phyloP scores from a whole-genome alignment of 2,797 vertebrate genomes.

The Antrozous pallidus region DNA sequence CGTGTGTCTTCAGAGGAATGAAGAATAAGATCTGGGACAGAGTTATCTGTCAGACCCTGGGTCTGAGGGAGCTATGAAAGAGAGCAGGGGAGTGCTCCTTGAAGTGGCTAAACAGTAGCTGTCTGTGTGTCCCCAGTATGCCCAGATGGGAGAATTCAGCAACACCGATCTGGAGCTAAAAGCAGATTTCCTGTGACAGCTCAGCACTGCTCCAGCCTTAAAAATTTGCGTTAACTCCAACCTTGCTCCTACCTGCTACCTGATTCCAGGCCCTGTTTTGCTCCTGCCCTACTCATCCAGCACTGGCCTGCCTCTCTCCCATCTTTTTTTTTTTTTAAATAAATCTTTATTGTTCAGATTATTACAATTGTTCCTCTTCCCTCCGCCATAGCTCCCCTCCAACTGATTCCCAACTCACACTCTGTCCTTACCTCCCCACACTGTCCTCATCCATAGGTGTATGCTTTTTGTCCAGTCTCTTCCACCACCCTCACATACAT shows the following conservation, averaged over 20 bases:
- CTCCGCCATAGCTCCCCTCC: too few species aligned
- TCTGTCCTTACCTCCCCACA: too few species aligned
- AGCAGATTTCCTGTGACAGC: background rate
- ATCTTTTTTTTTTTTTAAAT: too few species aligned
- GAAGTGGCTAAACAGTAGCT: background rate
- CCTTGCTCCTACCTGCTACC: background rate
- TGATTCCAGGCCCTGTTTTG: too few species aligned
- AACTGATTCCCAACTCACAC: too few species aligned
- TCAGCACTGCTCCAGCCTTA: background rate
- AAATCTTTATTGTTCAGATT: too few species aligned
- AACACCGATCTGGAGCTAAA: background rate
- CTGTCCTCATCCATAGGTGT: too few species aligned
- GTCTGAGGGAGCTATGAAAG: background rate
- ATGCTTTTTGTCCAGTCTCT: too few species aligned
- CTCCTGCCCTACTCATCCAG: background rate
- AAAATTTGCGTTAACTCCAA: background rate
- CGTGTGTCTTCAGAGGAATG: background rate
- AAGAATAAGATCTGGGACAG: background rate
- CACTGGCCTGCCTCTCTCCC: background rate
- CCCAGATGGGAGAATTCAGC: background rate
- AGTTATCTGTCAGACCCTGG: background rate
- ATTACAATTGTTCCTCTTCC: too few species aligned
- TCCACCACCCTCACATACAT: too few species aligned
- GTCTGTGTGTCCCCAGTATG: background rate
- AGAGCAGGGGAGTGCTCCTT: background rate